phyloP scores from a whole-genome alignment of 2,113 vertebrate species.

The Machaerirhynchus nigripectus region DNA sequence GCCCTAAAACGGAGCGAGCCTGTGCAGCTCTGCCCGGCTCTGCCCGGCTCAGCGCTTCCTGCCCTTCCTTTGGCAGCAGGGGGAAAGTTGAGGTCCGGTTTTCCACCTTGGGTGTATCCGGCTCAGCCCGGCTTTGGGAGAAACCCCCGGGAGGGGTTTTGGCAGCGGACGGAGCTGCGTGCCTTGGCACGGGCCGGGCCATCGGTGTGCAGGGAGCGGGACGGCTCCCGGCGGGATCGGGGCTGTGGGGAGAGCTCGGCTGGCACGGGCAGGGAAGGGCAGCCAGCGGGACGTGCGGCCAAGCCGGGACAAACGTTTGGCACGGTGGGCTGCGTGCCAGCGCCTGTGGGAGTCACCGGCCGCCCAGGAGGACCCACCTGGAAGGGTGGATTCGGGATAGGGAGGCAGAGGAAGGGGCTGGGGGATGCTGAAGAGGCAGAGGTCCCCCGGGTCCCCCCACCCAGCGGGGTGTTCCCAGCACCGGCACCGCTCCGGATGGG shows the following conservation, averaged over 20 bases:
- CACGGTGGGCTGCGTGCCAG: neutral
- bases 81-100: neutral
- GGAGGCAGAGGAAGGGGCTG: neutral
- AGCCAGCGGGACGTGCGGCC: neutral
- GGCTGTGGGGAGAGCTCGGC: accelerated
- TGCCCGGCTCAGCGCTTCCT: neutral
- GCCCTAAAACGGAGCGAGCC: neutral
- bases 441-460: accelerated
- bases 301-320: neutral
- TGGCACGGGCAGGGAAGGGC: neutral
- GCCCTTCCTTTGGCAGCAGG: neutral
- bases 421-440: neutral
- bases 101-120: neutral
- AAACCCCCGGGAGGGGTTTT: neutral
- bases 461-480: neutral
- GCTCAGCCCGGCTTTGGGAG: neutral
- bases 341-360: neutral
- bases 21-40: neutral
- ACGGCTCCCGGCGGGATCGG: accelerated
- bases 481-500: neutral
- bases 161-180: neutral
- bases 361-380: neutral
- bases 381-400: neutral
- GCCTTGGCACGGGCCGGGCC: neutral
- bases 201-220: accelerated